Conservation (phyloP, 2,113 vertebrate genomes). For the Poeciliopsis occidentalis region DNA sequence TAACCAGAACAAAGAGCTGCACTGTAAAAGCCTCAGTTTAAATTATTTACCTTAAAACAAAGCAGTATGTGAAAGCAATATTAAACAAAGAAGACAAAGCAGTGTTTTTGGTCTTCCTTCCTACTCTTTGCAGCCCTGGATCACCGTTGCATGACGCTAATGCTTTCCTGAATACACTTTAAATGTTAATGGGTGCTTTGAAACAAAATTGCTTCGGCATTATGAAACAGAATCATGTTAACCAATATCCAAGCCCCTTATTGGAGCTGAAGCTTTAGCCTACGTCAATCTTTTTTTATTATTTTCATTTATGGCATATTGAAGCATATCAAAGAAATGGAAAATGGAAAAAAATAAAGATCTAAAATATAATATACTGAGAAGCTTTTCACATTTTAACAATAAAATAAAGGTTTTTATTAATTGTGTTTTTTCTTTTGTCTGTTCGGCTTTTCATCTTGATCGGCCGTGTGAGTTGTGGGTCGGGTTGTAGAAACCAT, state of each 20-base stretch:
- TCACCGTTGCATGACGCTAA: slow-evolving; percentile 6
- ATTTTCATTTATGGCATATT: neutral
- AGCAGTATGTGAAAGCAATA: slow-evolving; percentile 16
- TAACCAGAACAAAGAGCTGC: slow-evolving; percentile 8
- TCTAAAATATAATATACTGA: neutral
- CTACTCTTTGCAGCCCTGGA: neutral
- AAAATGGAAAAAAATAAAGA: neutral
- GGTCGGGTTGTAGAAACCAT: neutral
- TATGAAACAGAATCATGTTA: neutral
- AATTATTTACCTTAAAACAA: slow-evolving; percentile 8
- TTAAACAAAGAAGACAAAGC: neutral
- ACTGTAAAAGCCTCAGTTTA: slow-evolving; percentile 13
- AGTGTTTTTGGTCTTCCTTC: neutral
- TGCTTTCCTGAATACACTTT: neutral
- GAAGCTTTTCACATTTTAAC: neutral
- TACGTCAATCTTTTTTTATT: neutral
- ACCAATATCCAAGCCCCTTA: neutral
- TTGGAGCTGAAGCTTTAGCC: neutral
- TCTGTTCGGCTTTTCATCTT: neutral
- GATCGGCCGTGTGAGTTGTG: neutral
- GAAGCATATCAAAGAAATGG: neutral
- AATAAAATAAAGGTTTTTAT: neutral
- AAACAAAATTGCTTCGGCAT: slow-evolving; percentile 2
- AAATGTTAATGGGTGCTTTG: slow-evolving; percentile 1
- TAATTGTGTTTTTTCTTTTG: neutral